Base-by-base conservation (phyloP, 2,888 invertebrate species). In the Tetragonula carbonaria region DNA sequence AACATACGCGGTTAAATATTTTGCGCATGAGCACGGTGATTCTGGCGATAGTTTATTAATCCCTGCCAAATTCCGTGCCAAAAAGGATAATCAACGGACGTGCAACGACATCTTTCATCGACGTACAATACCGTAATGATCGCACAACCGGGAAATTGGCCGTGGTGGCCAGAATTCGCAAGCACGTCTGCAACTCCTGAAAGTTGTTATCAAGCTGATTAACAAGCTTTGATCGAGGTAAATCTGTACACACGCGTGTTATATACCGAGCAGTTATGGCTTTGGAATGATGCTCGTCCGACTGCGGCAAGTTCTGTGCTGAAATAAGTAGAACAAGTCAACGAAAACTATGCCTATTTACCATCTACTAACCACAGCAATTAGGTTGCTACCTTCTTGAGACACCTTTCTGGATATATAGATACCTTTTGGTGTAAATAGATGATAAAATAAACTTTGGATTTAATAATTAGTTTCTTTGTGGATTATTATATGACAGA, bases 191-290 rank as follows among this genome's bases (percentile, higher is more conserved):
- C 45, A 45, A 45, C 45, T 68, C 88, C 78, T 82, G 83, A 80
- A 90, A 90, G 86, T 88, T 85, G 85, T 89, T 91, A 90, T 85
- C 89, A 88, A 90, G 87, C 86, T 88, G 90, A 91, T 90, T 91
- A 91, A 88, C 90, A 88, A 87, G 88, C 84, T 78, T 79, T 87
- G 86, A 91, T 91, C 88, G 88, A 87, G 88, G 87, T 72, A 74
- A 86, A 83, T 76, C 80, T 55, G 67, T 67, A 59, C 75, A 77
- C 80, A 72, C 53, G 70, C 68, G 71, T 55, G 71, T 33, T 53
- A 68, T 78, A 71, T 45, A 18, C 59, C 4, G 13, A 11, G 45
- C 23, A 18, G 38, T 18, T 14, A 28, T 33, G 70, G 33, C n/a
- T 21, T 38, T 55, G 55, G 14, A n/a, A 23, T 28, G 23, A 62